These are phyloP conservation scores for Luidia sarsii DNA, from an alignment of 53 echinoderm and acorn worm species.

Conservation along the genomic window DNA sequence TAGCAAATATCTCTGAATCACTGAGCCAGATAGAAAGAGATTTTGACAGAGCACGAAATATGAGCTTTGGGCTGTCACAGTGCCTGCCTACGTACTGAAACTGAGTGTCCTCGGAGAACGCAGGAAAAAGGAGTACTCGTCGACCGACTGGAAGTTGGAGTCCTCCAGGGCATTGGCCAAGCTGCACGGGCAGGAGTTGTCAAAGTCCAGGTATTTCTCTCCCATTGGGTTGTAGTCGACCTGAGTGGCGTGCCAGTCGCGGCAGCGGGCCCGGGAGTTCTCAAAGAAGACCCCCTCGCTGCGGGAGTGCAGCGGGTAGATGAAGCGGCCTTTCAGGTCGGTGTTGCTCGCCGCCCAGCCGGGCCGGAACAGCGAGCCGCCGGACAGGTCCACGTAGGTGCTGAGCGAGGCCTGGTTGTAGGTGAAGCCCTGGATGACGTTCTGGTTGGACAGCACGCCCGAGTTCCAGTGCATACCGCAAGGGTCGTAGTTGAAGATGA, in stretches of 20 bases:
- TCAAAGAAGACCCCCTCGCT: conserved; percentile 47
- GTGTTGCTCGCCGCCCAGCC: not conserved
- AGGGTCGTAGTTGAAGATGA: conserved; percentile 81
- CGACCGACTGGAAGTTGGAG: not conserved
- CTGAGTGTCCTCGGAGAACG: too few relatives aligned
- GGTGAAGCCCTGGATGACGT: conserved; percentile 2
- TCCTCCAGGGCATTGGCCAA: not conserved
- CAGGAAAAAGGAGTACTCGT: not conserved
- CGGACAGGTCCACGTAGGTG: not conserved
- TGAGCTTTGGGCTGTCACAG: too few relatives aligned
- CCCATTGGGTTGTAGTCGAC: conserved; percentile 42
- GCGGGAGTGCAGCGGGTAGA: conserved; percentile 30
- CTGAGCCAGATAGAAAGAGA: too few relatives aligned
- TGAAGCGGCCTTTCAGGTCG: not conserved
- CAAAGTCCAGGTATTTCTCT: conserved; percentile 31
- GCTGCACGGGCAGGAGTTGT: conserved; percentile 65
- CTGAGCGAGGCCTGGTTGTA: not conserved
- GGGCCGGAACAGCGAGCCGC: not conserved
- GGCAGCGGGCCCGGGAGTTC: conserved; percentile 71
- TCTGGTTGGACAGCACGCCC: not conserved
- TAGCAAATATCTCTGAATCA: too few relatives aligned
- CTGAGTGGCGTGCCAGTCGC: conserved; percentile 67
- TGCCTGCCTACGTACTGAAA: not conserved
- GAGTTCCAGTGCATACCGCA: conserved; percentile 19
- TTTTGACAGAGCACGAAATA: too few relatives aligned